A percentile compares a stretch with the other conserved stretches of the same genome.
These are phyloP conservation scores for Cryptophagus acutangulus DNA, from an alignment of 2,888 invertebrate species.

Conservation along the genomic window DNA sequence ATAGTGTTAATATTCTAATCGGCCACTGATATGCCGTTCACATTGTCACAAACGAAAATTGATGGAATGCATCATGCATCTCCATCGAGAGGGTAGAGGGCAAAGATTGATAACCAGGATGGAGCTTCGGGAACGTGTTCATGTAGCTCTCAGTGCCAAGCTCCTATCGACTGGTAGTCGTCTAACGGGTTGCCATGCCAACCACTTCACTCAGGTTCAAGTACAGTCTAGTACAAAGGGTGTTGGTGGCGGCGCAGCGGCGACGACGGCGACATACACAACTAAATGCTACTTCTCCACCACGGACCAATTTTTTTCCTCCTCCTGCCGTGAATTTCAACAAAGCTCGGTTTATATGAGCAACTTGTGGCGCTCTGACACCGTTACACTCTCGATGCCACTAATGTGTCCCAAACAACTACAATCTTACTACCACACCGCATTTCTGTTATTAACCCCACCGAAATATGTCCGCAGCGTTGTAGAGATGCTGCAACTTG, in stretches of 20 bases:
- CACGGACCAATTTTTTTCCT: not conserved
- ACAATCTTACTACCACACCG: too few species aligned
- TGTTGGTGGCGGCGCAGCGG: constrained; percentile 12
- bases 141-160: constrained; percentile 15
- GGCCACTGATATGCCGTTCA: too few species aligned
- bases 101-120: constrained; percentile 14
- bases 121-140: constrained; percentile 14
- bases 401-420: too few species aligned
- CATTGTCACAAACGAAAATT: too few species aligned
- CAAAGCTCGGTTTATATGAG: not conserved
- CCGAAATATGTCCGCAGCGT: too few species aligned
- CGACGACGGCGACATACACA: constrained; percentile 14
- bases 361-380: constrained; percentile 7
- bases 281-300: constrained; percentile 2
- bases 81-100: too few species aligned
- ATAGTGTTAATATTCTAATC: too few species aligned
- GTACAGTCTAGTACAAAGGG: constrained; percentile 41
- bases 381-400: too few species aligned
- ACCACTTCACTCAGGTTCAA: constrained; percentile 41
- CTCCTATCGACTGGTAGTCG: constrained; percentile 40
- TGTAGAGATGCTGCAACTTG: too few species aligned
- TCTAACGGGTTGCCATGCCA: constrained; percentile 39
- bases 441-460: too few species aligned
- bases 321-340: too few species aligned
- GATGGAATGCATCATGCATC: too few species aligned